Percentiles rank a stretch among this genome's conserved stretches.
Evolutionary conservation across 2,888 invertebrate genomes (phyloP).

Genomic region (Drosophila histrio): DNA sequence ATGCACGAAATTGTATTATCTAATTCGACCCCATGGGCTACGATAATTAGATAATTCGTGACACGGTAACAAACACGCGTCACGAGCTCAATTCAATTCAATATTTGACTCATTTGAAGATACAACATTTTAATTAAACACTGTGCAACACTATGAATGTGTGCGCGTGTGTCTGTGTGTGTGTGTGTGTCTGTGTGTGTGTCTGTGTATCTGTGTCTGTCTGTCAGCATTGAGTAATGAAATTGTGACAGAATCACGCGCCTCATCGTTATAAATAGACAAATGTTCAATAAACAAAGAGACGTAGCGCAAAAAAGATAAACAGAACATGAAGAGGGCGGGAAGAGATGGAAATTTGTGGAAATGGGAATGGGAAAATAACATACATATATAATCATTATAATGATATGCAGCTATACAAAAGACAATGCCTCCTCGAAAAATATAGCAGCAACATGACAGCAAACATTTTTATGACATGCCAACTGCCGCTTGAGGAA

Average conservation of each 20-base stretch:
- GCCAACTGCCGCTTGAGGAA: constrained; percentile 75
- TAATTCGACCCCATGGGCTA: background rate
- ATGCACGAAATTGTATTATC: constrained; percentile 10
- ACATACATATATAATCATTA: constrained; percentile 52
- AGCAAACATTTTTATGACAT: constrained; percentile 71
- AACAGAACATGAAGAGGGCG: background rate
- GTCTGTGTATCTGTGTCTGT: constrained; percentile 3
- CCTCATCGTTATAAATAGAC: constrained; percentile 55
- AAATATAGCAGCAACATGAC: constrained; percentile 40
- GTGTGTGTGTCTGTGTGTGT: constrained; percentile 2
- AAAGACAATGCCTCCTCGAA: constrained; percentile 3
- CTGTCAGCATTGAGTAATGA: constrained; percentile 53
- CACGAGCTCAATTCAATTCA: background rate
- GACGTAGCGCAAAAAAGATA: background rate
- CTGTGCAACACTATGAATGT: background rate
- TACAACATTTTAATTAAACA: constrained; percentile 55
- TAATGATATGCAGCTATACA: constrained; percentile 67
- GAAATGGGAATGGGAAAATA: constrained; percentile 20
- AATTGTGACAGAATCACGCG: constrained; percentile 59
- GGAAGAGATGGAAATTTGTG: background rate
- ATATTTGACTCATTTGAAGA: constrained; percentile 2
- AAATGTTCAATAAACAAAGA: constrained; percentile 62
- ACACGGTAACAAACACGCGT: background rate
- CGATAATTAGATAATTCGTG: constrained; percentile 5
- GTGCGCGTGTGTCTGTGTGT: background rate